Evolutionary conservation across 1,140 invertebrate genomes (phyloP), one percentile per base, ranked within the genome.

Genomic region (Hesperophylax magnus): DNA sequence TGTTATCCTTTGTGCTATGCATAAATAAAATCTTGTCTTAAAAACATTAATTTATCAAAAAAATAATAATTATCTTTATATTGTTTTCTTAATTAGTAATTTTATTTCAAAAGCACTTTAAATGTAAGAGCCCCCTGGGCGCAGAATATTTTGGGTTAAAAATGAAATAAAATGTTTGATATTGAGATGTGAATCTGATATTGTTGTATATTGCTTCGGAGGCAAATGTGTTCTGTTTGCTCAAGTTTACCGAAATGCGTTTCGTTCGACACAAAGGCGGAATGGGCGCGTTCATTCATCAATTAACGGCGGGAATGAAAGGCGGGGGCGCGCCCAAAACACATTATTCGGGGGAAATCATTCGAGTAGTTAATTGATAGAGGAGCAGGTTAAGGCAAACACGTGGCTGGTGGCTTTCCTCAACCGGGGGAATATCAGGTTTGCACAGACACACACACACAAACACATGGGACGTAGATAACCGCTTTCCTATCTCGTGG

Each of bases 361-460:
- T 20, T 58, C 72, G 72, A 60, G 24, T 14, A 75, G 72, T 58
- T 75, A 75, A 75, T 75, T 76, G 72, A 76, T 61, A 15, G 8
- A 7, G 52, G 22, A 56, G 54, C 54, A 24, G n/a, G 56, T 61
- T 24, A 74, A 56, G 9, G 71, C n/a, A 54, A 74, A 74, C 71
- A 74, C 22, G 71, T 74, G 53, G 53, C 71, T 39, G 34, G 34
- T 9, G 34, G 34, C 34, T 39, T 72, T 56, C 54, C 69, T 72
- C 22, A 31, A 3, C 69, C 15, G 58, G 18, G 20, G 58, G 58
- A 58, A 67, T 17, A 67, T 17, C 24, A 67, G 34, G 34, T 39
- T 15, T 31, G 60, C 20, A 61, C n/a, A n/a, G n/a, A n/a, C n/a
- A n/a, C n/a, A n/a, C n/a, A n/a, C n/a, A 17, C 20, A 3, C 53